Evolutionary conservation across 2,888 invertebrate genomes (phyloP).

Genomic region (Saturnia pavonia): DNA sequence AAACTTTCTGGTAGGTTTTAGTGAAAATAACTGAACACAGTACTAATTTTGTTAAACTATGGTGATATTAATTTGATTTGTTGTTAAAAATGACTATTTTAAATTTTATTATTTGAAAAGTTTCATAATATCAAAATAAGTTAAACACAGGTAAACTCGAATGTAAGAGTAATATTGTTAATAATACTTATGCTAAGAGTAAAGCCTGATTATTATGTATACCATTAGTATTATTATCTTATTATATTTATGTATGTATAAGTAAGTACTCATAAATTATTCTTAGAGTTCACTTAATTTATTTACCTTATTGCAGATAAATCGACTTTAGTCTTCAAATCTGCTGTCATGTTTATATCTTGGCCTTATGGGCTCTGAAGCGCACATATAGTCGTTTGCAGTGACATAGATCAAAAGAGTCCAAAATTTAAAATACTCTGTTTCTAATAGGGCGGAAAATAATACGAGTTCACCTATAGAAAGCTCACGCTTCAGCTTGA

Average conservation of each 20-base stretch:
- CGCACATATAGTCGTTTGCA: too few relatives aligned
- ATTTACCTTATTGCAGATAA: neutral
- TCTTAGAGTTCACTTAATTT: neutral
- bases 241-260: neutral
- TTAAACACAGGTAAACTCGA: neutral
- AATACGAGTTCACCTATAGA: too few relatives aligned
- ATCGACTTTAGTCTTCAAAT: neutral
- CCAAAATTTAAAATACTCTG: too few relatives aligned
- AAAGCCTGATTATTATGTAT: neutral
- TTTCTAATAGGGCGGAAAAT: too few relatives aligned
- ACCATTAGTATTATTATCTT: neutral
- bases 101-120: neutral
- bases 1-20: neutral
- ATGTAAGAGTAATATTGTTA: too few relatives aligned
- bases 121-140: neutral
- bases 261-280: neutral
- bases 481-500: too few relatives aligned
- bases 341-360: neutral
- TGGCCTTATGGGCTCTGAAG: neutral
- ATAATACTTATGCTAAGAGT: neutral
- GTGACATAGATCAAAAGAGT: too few relatives aligned
- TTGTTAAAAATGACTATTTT: neutral
- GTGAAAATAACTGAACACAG: neutral
- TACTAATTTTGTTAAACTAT: neutral
- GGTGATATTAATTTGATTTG: neutral